phyloP scores from a whole-genome alignment of 1,140 invertebrate species.

The Ceratosolen solmsi region DNA sequence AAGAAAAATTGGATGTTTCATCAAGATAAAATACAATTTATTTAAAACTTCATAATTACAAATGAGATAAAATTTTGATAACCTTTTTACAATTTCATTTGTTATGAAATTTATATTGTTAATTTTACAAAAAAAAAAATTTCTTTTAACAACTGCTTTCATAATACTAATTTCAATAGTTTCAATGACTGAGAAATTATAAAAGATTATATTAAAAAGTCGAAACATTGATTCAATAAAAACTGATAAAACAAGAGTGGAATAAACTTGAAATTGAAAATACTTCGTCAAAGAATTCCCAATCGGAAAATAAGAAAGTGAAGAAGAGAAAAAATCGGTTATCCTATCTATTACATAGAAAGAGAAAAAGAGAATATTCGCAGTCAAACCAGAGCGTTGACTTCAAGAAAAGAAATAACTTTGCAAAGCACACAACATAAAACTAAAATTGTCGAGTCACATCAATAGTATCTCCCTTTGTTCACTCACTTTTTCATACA shows the following conservation, averaged over 20 bases:
- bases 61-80: too few relatives aligned
- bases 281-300: not conserved
- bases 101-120: too few relatives aligned
- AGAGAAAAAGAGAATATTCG: not conserved
- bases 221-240: not conserved
- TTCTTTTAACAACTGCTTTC: not conserved
- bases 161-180: not conserved
- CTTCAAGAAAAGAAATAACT: not conserved
- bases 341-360: not conserved
- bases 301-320: not conserved
- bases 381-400: not conserved
- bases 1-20: too few relatives aligned
- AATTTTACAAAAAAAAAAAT: too few relatives aligned
- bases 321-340: not conserved
- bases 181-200: not conserved
- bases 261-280: slow-evolving; percentile 20
- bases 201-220: not conserved
- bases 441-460: slow-evolving; percentile 24
- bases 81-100: too few relatives aligned
- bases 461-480: not conserved
- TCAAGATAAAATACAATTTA: too few relatives aligned
- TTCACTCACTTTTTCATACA: too few relatives aligned
- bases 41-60: too few relatives aligned
- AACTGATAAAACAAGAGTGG: not conserved
- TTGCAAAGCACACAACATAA: slow-evolving; percentile 12